phyloP scores from a whole-genome alignment of 2,113 vertebrate species.

The Eclectus roratus region DNA sequence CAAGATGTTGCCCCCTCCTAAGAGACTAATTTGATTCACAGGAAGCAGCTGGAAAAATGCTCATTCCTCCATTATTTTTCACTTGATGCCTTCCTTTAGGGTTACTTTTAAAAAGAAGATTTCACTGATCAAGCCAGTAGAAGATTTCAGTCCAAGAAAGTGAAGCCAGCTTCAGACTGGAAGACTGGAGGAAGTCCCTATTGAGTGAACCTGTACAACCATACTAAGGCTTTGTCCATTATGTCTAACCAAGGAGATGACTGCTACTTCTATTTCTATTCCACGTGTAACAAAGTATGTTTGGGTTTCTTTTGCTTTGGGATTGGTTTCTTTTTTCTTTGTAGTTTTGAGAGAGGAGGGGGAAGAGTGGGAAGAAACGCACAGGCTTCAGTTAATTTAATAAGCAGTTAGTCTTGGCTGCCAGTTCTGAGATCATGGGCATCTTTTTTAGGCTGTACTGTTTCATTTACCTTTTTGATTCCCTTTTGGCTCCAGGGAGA shows the following conservation, averaged over 20 bases:
- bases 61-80: background rate
- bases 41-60: background rate
- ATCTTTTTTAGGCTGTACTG: fast-evolving
- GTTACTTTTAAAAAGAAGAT: slow-evolving; percentile 71
- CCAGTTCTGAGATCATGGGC: fast-evolving
- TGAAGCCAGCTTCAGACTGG: background rate
- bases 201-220: slow-evolving; percentile 3
- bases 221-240: slow-evolving; percentile 8
- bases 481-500: slow-evolving; percentile 79
- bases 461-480: background rate
- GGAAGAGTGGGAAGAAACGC: background rate
- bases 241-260: slow-evolving; percentile 93
- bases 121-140: slow-evolving; percentile 60
- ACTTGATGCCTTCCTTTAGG: background rate
- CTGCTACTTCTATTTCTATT: slow-evolving; percentile 98
- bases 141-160: slow-evolving; percentile 48
- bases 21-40: fast-evolving
- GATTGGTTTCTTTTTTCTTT: no score
- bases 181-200: slow-evolving; percentile 43
- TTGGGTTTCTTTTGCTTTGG: background rate
- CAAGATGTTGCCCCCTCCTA: background rate
- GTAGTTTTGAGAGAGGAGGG: no score
- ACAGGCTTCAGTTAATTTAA: background rate
- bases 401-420: background rate
- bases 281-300: slow-evolving; percentile 88